These are phyloP conservation scores for cattle (Bos taurus) DNA, from an alignment of 2,113 vertebrate genomes.

Conservation along the genomic window DNA sequence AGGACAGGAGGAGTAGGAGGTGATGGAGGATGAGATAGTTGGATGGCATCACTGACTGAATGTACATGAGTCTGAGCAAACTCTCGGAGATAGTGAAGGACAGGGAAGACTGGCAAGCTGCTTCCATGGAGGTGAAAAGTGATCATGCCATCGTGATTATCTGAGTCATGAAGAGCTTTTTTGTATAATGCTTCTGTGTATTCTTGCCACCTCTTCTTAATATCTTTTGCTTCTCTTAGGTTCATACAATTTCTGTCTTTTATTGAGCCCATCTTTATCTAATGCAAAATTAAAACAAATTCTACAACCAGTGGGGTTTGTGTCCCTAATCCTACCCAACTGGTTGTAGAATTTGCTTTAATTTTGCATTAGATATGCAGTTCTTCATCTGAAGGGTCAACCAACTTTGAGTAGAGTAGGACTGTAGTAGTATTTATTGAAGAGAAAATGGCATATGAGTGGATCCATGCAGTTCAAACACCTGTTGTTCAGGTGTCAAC, in stretches of 20 bases:
- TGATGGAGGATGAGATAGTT: background rate
- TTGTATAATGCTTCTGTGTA: background rate
- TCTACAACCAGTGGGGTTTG: background rate
- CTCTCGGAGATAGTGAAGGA: background rate
- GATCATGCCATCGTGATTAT: background rate
- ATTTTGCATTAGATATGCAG: background rate
- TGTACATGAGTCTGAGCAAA: background rate
- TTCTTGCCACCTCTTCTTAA: background rate
- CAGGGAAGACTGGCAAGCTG: background rate
- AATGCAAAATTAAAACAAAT: background rate
- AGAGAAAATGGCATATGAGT: background rate
- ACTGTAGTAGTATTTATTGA: background rate
- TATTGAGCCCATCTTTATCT: background rate
- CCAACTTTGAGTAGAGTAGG: background rate
- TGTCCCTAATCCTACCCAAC: no score
- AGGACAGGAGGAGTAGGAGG: background rate
- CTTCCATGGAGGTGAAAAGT: background rate
- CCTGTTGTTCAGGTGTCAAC: background rate
- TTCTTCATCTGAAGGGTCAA: background rate
- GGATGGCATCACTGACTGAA: background rate
- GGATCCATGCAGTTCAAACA: background rate
- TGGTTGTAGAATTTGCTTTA: background rate
- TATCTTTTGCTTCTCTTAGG: background rate
- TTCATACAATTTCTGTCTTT: no score
- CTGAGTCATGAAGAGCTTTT: background rate